A percentile compares a stretch with the other conserved stretches of the same genome.
Conservation (phyloP, 2,113 vertebrate species). For the Bos indicus region DNA sequence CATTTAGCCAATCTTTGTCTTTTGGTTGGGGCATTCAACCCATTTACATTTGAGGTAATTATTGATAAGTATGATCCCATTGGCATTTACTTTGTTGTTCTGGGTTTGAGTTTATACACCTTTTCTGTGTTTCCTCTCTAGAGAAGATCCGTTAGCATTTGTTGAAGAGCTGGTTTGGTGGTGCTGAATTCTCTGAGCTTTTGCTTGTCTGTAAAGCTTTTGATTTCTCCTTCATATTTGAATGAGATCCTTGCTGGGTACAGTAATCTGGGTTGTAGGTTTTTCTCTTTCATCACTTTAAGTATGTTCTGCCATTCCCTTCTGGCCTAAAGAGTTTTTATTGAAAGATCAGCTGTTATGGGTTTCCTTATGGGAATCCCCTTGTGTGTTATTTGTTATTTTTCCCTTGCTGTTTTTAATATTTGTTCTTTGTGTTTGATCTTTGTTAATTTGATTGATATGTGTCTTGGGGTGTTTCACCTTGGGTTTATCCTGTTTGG, state of each 20-base stretch:
- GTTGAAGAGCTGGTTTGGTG: background rate
- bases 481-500: background rate
- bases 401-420: background rate
- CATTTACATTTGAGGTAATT: background rate
- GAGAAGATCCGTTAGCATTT: background rate
- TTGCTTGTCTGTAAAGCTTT: background rate
- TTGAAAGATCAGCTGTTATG: background rate
- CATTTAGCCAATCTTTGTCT: background rate
- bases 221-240: background rate
- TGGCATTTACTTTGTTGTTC: background rate
- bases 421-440: background rate
- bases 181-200: background rate
- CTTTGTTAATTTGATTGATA: background rate
- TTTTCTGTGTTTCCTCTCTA: background rate
- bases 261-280: background rate
- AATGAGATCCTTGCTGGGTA: background rate
- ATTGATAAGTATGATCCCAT: background rate
- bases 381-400: background rate
- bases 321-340: background rate
- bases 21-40: background rate
- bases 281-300: background rate
- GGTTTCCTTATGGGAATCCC: background rate
- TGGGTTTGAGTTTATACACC: background rate
- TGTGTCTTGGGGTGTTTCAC: background rate
- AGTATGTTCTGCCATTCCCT: background rate